Percentiles rank a stretch among this genome's conserved stretches.
phyloP scores from a whole-genome alignment of 2,797 vertebrate genomes.

The Masticophis lateralis region DNA sequence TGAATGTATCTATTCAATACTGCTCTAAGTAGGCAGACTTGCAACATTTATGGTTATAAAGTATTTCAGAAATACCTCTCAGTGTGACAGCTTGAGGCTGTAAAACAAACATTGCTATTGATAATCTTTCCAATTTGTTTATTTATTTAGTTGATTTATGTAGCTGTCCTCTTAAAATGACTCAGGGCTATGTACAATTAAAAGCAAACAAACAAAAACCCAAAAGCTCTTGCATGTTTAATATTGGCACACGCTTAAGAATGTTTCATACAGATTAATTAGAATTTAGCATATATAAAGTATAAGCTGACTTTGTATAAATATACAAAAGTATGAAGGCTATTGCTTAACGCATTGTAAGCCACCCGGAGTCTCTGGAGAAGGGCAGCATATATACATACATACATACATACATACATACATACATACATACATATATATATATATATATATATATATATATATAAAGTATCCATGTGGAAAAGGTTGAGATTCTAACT shows the following conservation, averaged over 20 bases:
- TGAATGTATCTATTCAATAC: not conserved
- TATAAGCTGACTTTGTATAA: not conserved
- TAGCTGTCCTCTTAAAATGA: not conserved
- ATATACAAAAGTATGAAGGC: too few species aligned
- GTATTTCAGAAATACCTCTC: slow-evolving; percentile 3
- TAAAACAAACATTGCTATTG: not conserved
- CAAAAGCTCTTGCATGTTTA: not conserved
- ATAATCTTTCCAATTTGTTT: slow-evolving; percentile 6
- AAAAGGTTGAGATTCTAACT: not conserved
- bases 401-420: too few species aligned
- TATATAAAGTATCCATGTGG: not conserved
- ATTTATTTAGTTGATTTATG: not conserved
- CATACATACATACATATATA: too few species aligned
- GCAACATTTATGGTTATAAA: not conserved
- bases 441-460: too few species aligned
- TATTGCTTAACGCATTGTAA: too few species aligned
- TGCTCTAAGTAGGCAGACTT: not conserved
- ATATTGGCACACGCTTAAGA: slow-evolving; percentile 1
- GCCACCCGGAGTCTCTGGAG: too few species aligned
- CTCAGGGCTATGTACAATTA: not conserved
- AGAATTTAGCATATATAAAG: slow-evolving; percentile 1
- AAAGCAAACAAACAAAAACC: not conserved
- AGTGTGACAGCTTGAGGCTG: not conserved
- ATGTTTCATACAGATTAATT: slow-evolving; percentile 16
- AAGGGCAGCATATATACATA: too few species aligned